These are phyloP conservation scores for Deroplatys truncata DNA, from an alignment of 2,888 invertebrate species.

Conservation along the genomic window DNA sequence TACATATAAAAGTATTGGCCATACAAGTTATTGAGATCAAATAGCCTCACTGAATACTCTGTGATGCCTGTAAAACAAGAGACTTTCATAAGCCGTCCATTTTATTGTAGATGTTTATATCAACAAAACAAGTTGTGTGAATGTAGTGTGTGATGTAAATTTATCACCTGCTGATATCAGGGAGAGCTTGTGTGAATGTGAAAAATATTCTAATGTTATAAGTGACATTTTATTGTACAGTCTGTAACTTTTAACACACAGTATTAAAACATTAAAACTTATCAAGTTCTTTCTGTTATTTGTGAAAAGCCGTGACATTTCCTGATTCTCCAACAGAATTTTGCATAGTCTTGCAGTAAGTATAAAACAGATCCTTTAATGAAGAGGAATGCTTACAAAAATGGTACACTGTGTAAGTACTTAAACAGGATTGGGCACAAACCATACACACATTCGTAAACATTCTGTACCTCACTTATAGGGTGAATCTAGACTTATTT, in stretches of 20 bases:
- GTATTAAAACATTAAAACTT: neutral
- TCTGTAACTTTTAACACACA: neutral
- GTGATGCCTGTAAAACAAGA: neutral
- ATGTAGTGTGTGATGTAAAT: neutral
- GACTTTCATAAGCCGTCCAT: neutral
- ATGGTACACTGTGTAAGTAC: no score
- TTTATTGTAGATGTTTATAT: neutral
- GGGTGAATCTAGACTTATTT: no score
- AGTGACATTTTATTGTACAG: neutral
- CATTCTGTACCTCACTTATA: no score
- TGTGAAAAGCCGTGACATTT: no score
- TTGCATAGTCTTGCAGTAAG: no score
- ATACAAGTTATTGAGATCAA: neutral
- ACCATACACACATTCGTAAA: no score
- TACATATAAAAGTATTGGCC: neutral
- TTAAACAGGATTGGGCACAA: no score
- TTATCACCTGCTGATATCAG: neutral
- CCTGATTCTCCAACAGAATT: no score
- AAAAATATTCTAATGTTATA: neutral
- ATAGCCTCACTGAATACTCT: neutral
- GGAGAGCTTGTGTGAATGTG: neutral
- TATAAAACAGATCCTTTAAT: no score
- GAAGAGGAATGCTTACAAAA: no score
- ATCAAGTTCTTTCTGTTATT: neutral
- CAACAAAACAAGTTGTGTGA: neutral